Evolutionary conservation across 2,888 invertebrate species (phyloP).

Genomic region (Calameuta filiformis): DNA sequence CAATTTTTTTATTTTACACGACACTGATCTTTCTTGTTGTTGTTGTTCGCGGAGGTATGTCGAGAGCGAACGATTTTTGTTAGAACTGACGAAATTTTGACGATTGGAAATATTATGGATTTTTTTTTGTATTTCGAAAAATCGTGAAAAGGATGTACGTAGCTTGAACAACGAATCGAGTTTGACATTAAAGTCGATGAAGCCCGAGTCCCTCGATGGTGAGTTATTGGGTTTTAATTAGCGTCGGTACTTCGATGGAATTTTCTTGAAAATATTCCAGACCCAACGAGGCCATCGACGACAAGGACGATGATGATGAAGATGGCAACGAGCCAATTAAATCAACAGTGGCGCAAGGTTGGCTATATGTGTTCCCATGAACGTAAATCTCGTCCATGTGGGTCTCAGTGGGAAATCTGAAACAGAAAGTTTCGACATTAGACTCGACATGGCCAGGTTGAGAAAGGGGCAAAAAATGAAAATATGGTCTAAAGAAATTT

Average conservation of each 20-base stretch:
- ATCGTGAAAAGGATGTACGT: neutral
- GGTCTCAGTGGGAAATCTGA: neutral
- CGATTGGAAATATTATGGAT: neutral
- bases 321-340: neutral
- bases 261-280: neutral
- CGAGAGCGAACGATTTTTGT: neutral
- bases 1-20: neutral
- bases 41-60: neutral
- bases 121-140: too few species aligned
- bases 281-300: neutral
- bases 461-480: neutral
- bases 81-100: neutral
- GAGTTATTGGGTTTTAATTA: neutral
- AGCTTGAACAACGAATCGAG: neutral
- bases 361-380: neutral
- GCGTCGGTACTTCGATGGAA: neutral
- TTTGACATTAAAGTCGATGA: neutral
- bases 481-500: neutral
- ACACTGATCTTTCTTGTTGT: neutral
- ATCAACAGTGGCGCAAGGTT: neutral
- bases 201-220: neutral
- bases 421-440: neutral
- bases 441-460: neutral
- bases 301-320: neutral
- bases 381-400: neutral